phyloP scores from a whole-genome alignment of 2,888 invertebrate species.

The Apodemia duryi region DNA sequence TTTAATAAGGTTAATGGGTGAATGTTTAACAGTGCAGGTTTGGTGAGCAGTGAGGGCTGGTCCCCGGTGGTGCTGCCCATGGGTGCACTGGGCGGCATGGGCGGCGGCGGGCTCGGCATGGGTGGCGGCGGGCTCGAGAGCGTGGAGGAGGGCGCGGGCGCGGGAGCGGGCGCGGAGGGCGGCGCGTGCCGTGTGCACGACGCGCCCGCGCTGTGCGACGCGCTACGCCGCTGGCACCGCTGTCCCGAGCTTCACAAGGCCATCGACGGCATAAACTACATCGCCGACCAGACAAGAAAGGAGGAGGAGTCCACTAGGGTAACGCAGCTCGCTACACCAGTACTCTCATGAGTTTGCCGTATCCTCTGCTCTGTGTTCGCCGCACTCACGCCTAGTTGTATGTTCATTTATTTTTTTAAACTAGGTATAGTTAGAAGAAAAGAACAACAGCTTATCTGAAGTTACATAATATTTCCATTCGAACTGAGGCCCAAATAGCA shows the following conservation, averaged over 20 bases:
- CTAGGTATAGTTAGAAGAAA: too few relatives aligned
- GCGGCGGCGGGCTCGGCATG: constrained; percentile 28
- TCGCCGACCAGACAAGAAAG: constrained; percentile 94
- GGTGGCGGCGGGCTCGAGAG: background rate
- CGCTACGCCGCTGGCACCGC: constrained; percentile 89
- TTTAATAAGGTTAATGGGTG: background rate
- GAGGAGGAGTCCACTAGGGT: constrained; percentile 95
- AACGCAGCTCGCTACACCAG: constrained; percentile 31
- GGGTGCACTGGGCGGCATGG: constrained; percentile 34
- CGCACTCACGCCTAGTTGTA: too few relatives aligned
- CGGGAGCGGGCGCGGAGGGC: constrained; percentile 33
- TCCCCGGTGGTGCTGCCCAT: constrained; percentile 32
- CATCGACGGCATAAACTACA: constrained; percentile 94
- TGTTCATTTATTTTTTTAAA: too few relatives aligned
- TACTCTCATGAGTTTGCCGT: too few relatives aligned
- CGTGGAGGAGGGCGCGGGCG: constrained; percentile 1
- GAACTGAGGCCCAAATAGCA: too few relatives aligned
- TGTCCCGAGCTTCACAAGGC: constrained; percentile 96
- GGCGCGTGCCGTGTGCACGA: constrained; percentile 77
- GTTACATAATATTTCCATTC: too few relatives aligned
- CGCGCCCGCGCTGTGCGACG: constrained; percentile 80
- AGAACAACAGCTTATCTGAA: too few relatives aligned
- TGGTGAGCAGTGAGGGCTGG: constrained; percentile 39
- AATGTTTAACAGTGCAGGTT: constrained; percentile 44
- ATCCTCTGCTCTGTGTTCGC: too few relatives aligned